Percentiles rank a stretch among this genome's conserved stretches.
Evolutionary conservation across 2,113 vertebrate species (phyloP).

Genomic region (Stigmatopora nigra): DNA sequence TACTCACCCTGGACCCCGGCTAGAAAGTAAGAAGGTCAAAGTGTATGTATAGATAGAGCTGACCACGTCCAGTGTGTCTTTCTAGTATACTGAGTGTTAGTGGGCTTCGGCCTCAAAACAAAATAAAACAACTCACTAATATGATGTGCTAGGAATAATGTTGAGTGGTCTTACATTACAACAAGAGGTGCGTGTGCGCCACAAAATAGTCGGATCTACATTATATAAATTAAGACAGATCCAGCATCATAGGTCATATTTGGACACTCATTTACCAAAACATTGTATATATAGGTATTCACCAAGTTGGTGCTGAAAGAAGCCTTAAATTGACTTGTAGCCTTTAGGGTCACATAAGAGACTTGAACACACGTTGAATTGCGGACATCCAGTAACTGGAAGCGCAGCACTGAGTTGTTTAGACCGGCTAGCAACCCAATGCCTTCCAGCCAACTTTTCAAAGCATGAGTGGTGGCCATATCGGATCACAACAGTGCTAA

Average conservation of each 20-base stretch:
- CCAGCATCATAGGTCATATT: neutral
- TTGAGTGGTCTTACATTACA: neutral
- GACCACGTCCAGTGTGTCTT: neutral
- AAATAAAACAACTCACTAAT: neutral
- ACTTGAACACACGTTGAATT: neutral
- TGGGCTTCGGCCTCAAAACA: neutral
- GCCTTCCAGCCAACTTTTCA: conserved; percentile 5
- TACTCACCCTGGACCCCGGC: neutral
- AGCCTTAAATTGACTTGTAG: neutral
- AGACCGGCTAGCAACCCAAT: conserved; percentile 56
- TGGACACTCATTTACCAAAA: neutral
- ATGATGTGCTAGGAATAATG: neutral
- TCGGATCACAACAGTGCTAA: neutral
- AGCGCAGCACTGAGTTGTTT: conserved; percentile 28
- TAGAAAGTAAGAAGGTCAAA: neutral
- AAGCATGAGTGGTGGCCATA: neutral
- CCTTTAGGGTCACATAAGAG: neutral
- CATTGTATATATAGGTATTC: neutral
- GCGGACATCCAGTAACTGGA: conserved; percentile 1
- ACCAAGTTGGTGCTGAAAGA: neutral
- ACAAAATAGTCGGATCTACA: neutral
- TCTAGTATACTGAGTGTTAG: neutral
- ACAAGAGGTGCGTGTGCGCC: neutral
- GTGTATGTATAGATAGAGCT: neutral
- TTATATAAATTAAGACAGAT: neutral